Percentiles rank a stretch among this genome's conserved stretches.
These are phyloP conservation scores for Apotomis betuletana DNA, from an alignment of 2,888 invertebrate genomes.

Conservation along the genomic window DNA sequence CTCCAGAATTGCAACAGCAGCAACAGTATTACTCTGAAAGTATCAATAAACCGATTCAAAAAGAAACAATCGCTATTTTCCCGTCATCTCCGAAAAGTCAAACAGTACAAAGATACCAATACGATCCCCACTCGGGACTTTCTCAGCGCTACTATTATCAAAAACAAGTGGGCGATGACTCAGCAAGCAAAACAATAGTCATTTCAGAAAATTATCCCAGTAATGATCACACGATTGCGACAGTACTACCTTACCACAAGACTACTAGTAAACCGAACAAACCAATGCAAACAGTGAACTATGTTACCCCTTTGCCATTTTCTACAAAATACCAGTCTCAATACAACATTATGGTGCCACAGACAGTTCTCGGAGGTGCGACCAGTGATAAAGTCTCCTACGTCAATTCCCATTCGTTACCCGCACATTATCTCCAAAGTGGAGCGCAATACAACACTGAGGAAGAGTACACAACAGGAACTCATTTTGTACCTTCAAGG, in stretches of 20 bases:
- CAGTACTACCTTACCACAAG: constrained; percentile 73
- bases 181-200: constrained; percentile 60
- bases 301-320: constrained; percentile 73
- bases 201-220: constrained; percentile 84
- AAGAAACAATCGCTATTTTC: constrained; percentile 57
- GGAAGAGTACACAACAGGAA: constrained; percentile 62
- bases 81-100: constrained; percentile 56
- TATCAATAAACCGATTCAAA: constrained; percentile 51
- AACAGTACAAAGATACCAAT: constrained; percentile 55
- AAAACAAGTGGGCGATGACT: constrained; percentile 57
- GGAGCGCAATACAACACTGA: constrained; percentile 61
- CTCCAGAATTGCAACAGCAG: constrained; percentile 47
- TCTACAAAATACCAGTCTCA: constrained; percentile 70
- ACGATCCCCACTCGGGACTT: constrained; percentile 53
- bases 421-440: constrained; percentile 59
- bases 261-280: constrained; percentile 55
- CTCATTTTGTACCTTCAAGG: constrained; percentile 61
- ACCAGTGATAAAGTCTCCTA: constrained; percentile 71
- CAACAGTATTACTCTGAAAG: constrained; percentile 53
- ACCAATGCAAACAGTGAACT: constrained; percentile 70
- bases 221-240: constrained; percentile 83
- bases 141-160: constrained; percentile 66
- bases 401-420: constrained; percentile 70
- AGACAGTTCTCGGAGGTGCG: constrained; percentile 66
- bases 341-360: constrained; percentile 76